Base-by-base conservation (phyloP, 2,888 invertebrate species). In the Operophtera brumata region DNA sequence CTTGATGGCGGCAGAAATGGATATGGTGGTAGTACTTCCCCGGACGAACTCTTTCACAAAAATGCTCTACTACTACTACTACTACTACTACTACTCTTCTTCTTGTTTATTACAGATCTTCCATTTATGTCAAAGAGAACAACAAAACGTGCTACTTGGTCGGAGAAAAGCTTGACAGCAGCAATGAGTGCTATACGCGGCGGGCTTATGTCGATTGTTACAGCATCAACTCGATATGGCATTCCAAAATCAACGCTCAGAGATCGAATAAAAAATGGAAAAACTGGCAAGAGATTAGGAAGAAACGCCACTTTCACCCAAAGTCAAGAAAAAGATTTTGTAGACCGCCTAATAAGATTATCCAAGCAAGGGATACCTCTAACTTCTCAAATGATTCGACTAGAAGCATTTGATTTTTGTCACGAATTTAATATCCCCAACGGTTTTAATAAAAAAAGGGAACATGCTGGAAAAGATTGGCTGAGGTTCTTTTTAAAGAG, bases 341-440 rank as follows among this genome's bases (percentile, higher is more conserved):
- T 40, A 25, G 25, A 25, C 11, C 32, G 47, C 6, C 32, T 47
- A n/a, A 47, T 32, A 4, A 40, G 12, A 10, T 12, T 40, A 8
- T 47, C 12, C 5, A 32, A 20, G 13, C 6, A 6, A 6, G 20
- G 11, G 40, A 34, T 12, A 40, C 40, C 9, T 25, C 34, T 34
- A 1, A 41, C 34, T 34, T 8, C 48, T 13, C 34, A 35, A 41
- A 34, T 12, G 6, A 32, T 48, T 13, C 34, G 41, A 25, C 13
- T 26, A 25, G 41, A 48, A 11, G 48, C 41, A 8, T 48, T 41
- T 26, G 10, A 4, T 2, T 48, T 41, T 34, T 7, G 41, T 10
- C 11, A 41, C 4, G 34, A 48, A 41, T 26, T 41, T 9, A 25
- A 48, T 14, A 41, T 48, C n/a, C 47, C 25, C 6, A 41, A 32